Evolutionary conservation across 1,140 invertebrate species (phyloP).

Genomic region (Papilio xuthus): DNA sequence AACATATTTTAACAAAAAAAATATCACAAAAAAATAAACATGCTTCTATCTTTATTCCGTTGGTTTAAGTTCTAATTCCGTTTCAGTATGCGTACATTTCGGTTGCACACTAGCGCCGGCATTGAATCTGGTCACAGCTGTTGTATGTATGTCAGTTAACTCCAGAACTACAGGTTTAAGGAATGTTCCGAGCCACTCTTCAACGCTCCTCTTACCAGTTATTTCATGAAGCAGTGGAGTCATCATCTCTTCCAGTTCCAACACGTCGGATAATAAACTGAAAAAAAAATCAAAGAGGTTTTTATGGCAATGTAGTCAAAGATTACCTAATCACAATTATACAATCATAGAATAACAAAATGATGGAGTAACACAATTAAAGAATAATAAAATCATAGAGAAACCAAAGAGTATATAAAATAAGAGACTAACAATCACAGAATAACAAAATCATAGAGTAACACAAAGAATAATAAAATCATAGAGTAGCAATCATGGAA

Average conservation of each 20-base stretch:
- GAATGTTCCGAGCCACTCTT: slow-evolving; percentile 52
- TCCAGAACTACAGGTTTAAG: slow-evolving; percentile 43
- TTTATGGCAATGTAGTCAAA: not conserved
- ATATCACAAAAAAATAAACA: not conserved
- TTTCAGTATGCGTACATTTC: not conserved
- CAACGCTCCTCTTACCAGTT: slow-evolving; percentile 46
- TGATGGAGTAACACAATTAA: not conserved
- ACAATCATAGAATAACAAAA: not conserved
- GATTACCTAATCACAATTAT: not conserved
- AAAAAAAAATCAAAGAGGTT: slow-evolving; percentile 5
- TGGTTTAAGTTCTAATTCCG: not conserved
- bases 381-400: not conserved
- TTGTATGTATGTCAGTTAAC: slow-evolving; percentile 41
- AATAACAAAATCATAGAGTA: not conserved
- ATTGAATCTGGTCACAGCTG: slow-evolving; percentile 38
- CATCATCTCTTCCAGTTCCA: slow-evolving; percentile 39
- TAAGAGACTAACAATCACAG: too few relatives aligned
- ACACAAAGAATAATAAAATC: not conserved
- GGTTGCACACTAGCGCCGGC: slow-evolving; percentile 45
- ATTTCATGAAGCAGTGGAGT: slow-evolving; percentile 37
- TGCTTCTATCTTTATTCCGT: not conserved
- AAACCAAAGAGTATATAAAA: too few relatives aligned
- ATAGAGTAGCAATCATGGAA: not conserved
- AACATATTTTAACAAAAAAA: not conserved
- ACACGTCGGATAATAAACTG: slow-evolving; percentile 48